Evolutionary conservation across 2,113 vertebrate species (phyloP).

Genomic region (Cathartes aura): DNA sequence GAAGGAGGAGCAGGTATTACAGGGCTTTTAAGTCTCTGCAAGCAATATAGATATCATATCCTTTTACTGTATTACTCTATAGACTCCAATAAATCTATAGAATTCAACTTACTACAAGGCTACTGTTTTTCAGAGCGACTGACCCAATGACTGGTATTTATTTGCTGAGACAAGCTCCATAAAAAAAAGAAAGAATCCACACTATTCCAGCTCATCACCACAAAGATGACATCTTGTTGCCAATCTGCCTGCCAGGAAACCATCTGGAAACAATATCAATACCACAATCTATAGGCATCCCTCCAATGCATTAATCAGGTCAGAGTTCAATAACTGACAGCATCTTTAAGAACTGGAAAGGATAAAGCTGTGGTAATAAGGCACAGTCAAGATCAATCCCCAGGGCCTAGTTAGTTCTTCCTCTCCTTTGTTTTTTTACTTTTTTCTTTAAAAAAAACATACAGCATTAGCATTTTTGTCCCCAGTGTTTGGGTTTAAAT

Average conservation of each 20-base stretch:
- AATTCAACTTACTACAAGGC: conserved; percentile 47
- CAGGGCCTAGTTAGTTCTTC: not conserved
- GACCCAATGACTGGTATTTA: conserved; percentile 36
- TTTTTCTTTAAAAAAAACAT: not conserved
- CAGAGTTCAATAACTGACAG: conserved; percentile 40
- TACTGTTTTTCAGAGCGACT: conserved; percentile 1
- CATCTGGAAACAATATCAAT: conserved; percentile 49
- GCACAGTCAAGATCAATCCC: not conserved
- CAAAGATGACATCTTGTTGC: conserved; percentile 30
- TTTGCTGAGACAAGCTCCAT: conserved; percentile 34
- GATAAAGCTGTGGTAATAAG: not conserved
- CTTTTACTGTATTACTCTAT: not conserved
- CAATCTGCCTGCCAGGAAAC: conserved; percentile 34
- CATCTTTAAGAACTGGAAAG: conserved; percentile 15
- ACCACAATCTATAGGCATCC: conserved; percentile 36
- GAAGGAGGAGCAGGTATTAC: conserved; percentile 13
- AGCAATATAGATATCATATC: conserved; percentile 30
- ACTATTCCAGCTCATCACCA: not conserved
- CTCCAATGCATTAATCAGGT: conserved; percentile 46
- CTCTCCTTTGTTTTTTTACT: not conserved
- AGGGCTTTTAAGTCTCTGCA: conserved; percentile 8
- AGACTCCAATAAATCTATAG: conserved; percentile 21
- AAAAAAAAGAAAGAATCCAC: not conserved
- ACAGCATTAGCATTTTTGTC: not conserved
- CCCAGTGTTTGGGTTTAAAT: not conserved